Base-by-base conservation (phyloP, 2,113 vertebrate genomes). In the Neotoma lepida region DNA sequence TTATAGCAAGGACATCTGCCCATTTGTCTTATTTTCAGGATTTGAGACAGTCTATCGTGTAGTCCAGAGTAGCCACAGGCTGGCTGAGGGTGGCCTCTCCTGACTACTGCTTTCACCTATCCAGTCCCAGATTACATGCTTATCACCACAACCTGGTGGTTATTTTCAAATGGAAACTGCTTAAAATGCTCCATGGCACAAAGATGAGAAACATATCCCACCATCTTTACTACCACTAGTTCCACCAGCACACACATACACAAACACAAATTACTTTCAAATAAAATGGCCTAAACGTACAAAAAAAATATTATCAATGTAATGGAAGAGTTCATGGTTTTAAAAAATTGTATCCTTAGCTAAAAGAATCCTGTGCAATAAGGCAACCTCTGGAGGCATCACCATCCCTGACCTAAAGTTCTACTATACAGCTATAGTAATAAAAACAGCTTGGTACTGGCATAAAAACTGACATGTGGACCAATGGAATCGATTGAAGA, bases 161-260 rank as follows among this genome's bases (percentile, higher is more conserved):
- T 28, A 61, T 82, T n/a, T 39, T 61, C 71, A 86, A 89, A 66
- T 10, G 44, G 33, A 89, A 96, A 88, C 78, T 91, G n/a, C 58
- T 49, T 46, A 73, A 92, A 92, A 63, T 76, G 41, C 33, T 81
- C 56, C 46, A 78, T 58, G 33, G 64, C n/a, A n/a, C 68, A 93
- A 88, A 80, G 33, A 87, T 76, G 41, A 86, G 56, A 86, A 89
- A 87, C 13, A n/a, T n/a, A 90, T 41, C 18, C 35, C 10, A 56
- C 46, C 9, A 90, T 54, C 64, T 92, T 81, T 81, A 78, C 30
- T 20, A n/a, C 76, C 73, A 76, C 10, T 6, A 76, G 26, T 76
- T 51, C 41, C 41, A 81, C 46, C 35, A 92, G 2, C 15, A 91
- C 9, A 63, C 88, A 78, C 14, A 86, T 58, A 33, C 76, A 84